Conservation (phyloP, 2,797 vertebrate species). For the Aldrovandia affinis region DNA sequence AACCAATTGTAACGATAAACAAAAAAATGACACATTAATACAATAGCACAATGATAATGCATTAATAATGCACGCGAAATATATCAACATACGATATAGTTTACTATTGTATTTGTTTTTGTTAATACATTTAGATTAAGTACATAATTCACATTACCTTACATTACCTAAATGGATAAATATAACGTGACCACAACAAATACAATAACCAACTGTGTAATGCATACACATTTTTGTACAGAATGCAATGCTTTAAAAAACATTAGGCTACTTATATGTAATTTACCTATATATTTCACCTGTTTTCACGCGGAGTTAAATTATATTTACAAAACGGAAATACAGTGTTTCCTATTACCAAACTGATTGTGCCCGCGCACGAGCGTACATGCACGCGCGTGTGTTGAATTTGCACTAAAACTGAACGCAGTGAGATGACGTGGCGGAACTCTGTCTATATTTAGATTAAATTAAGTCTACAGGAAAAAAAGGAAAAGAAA, state of each 20-base stretch:
- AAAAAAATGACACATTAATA: background rate
- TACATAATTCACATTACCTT: background rate
- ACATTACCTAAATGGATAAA: background rate
- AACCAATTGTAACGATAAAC: background rate
- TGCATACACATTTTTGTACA: background rate
- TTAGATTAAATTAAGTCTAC: conserved; percentile 64
- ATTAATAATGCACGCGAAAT: background rate
- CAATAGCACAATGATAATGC: background rate
- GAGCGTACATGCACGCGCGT: background rate
- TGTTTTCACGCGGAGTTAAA: background rate
- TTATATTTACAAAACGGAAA: background rate
- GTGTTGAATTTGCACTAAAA: conserved; percentile 25
- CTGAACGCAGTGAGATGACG: conserved; percentile 68
- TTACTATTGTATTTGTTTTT: background rate
- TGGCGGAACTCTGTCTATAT: conserved; percentile 74
- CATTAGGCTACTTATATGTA: background rate
- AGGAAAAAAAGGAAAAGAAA: conserved; percentile 48
- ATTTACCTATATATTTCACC: background rate
- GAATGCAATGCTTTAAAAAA: background rate
- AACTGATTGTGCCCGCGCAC: background rate
- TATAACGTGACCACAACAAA: background rate
- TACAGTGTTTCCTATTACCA: background rate
- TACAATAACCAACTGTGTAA: background rate
- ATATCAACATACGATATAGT: background rate
- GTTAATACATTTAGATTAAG: background rate